Evolutionary conservation across 1,140 invertebrate species (phyloP), one percentile per base, ranked within the genome.

Genomic region (Triops cancriformis): DNA sequence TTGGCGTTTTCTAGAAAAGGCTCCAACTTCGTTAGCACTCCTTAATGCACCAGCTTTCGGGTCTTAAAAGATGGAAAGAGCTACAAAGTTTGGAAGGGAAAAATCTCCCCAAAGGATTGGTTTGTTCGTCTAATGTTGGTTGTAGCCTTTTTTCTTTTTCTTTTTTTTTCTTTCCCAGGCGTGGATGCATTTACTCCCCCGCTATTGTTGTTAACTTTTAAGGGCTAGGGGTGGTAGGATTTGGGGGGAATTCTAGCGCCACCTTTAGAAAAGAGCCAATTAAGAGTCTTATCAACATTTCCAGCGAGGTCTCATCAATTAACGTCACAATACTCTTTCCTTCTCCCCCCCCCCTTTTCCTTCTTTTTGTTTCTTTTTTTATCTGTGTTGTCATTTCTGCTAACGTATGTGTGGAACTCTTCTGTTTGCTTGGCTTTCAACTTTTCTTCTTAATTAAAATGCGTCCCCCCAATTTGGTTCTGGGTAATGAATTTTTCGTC

Each of bases 281-380:
- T 64, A 64, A 64, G 51, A 64, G 51, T 64, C 51, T 64, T 64
- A 64, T 64, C 51, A 64, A 64, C 51, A 64, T 64, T 64, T 64
- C 51, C 51, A 64, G 51, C 51, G 51, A 64, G 51, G 51, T 64
- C 51, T 23, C 51, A 64, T 64, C 51, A 64, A 64, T 64, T 64
- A 64, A 64, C 51, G 51, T 64, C 51, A 64, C 51, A 64, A 64
- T 64, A 23, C 51, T 23, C 51, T 18, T 14, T 64, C 51, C 9
- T 9, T 64, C 51, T 23, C 23, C 51, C 23, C 3, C 51, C 43
- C 43, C 43, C 6, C 18, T 45, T 45, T 18, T 45, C 43, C 10
- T 23, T 64, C 23, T 64, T 64, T 64, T 64, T 14, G 9, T 64
- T 23, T n/a, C 18, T 64, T 23, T 64, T 64, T 64, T 23, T n/a